These are phyloP conservation scores for Crocuta crocuta DNA, from an alignment of 2,113 vertebrate genomes.

Conservation along the genomic window DNA sequence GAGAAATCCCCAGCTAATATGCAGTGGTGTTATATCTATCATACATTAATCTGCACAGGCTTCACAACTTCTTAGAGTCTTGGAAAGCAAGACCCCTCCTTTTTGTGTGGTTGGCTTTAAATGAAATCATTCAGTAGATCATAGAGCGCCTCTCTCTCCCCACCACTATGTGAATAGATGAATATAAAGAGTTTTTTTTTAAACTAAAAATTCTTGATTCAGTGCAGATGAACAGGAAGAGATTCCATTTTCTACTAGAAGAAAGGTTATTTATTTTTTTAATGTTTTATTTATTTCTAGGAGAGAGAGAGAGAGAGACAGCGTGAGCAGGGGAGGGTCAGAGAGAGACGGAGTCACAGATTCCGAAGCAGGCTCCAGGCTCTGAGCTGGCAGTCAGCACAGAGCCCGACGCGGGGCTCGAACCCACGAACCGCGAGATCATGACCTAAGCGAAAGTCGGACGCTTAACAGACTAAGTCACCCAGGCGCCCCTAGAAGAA, in stretches of 20 bases:
- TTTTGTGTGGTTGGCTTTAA: not conserved
- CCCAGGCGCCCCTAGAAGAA: not conserved
- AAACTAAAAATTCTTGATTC: constrained; percentile 1
- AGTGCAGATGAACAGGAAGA: not conserved
- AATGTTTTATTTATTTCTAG: no score
- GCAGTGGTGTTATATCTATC: not conserved
- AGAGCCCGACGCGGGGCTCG: no score
- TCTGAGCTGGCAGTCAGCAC: no score
- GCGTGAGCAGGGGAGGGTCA: no score
- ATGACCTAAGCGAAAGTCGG: no score
- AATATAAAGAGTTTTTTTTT: not conserved
- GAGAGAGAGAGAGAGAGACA: no score
- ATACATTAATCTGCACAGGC: not conserved
- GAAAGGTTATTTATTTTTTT: not conserved
- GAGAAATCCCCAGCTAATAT: not conserved
- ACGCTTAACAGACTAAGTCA: no score
- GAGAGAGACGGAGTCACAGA: no score
- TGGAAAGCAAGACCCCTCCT: not conserved
- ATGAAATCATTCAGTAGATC: not conserved
- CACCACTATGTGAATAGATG: not conserved
- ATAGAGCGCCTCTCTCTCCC: not conserved
- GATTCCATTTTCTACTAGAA: not conserved
- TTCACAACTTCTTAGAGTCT: not conserved
- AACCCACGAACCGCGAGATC: no score
- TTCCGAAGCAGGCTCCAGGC: no score